Evolutionary conservation across 2,797 vertebrate species (phyloP).

Genomic region (Delichon dasypus): DNA sequence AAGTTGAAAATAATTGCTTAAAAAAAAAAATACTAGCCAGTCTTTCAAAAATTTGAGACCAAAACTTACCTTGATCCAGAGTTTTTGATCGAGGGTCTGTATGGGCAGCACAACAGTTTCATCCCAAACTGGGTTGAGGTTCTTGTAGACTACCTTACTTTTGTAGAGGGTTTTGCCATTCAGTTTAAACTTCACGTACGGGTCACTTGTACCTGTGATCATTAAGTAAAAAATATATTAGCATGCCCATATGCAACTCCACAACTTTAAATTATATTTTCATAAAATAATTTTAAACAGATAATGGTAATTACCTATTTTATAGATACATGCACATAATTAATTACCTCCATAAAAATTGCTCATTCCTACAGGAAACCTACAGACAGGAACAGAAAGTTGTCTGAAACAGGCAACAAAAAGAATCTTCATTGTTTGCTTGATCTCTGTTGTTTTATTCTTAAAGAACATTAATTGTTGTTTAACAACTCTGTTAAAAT

Average conservation of each 20-base stretch:
- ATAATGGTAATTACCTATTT: neutral
- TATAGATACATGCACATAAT: neutral
- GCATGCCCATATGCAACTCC: rapidly evolving
- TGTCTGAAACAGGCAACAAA: neutral
- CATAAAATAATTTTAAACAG: neutral
- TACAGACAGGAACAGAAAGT: neutral
- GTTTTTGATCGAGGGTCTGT: constrained; percentile 83
- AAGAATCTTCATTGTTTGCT: neutral
- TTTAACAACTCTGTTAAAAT: neutral
- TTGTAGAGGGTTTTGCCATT: constrained; percentile 95
- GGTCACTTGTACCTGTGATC: constrained; percentile 89
- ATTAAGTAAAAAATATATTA: neutral
- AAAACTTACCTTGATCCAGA: constrained; percentile 85
- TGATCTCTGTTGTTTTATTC: neutral
- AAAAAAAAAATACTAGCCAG: neutral
- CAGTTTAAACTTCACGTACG: constrained; percentile 95
- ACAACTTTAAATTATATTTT: neutral
- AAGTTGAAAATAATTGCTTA: neutral
- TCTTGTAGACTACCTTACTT: constrained; percentile 94
- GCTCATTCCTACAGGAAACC: neutral
- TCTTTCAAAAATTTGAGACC: neutral
- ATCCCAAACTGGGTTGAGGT: constrained; percentile 92
- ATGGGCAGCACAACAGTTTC: constrained; percentile 89
- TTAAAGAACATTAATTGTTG: neutral
- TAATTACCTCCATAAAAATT: neutral